Conservation (phyloP, 2,113 vertebrate species). For the Grallaria varia region DNA sequence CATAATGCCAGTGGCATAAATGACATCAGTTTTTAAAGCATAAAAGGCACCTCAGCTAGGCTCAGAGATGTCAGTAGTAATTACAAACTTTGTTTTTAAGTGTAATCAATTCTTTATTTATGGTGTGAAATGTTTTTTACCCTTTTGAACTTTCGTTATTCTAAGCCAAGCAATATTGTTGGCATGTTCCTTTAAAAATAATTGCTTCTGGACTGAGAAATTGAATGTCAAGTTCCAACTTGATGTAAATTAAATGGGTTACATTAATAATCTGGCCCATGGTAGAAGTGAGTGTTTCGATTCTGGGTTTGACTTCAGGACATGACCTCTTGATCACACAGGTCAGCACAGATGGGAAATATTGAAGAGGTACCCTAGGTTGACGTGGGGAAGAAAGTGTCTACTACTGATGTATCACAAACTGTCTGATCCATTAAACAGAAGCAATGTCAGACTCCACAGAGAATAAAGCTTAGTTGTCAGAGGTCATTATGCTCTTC, state of each 20-base stretch:
- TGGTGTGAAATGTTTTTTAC: constrained; percentile 59
- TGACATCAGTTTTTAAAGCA: constrained; percentile 51
- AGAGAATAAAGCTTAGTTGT: constrained; percentile 41
- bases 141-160: constrained; percentile 62
- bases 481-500: constrained; percentile 16
- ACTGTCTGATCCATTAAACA: constrained; percentile 55
- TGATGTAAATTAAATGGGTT: constrained; percentile 57
- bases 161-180: constrained; percentile 46
- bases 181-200: constrained; percentile 66
- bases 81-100: constrained; percentile 63
- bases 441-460: constrained; percentile 26
- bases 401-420: constrained; percentile 32
- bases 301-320: constrained; percentile 49
- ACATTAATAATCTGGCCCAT: constrained; percentile 30
- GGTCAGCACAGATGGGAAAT: constrained; percentile 58
- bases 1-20: constrained; percentile 51
- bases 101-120: constrained; percentile 64
- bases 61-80: constrained; percentile 59
- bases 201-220: constrained; percentile 65
- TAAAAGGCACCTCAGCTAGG: constrained; percentile 53
- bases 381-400: constrained; percentile 31
- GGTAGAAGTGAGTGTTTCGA: constrained; percentile 38
- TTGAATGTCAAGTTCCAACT: constrained; percentile 36
- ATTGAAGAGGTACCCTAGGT: constrained; percentile 11
- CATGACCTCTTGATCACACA: constrained; percentile 47